Percentiles rank a stretch among this genome's conserved stretches.
phyloP scores from a whole-genome alignment of 2,113 vertebrate genomes.

The Pavo muticus region DNA sequence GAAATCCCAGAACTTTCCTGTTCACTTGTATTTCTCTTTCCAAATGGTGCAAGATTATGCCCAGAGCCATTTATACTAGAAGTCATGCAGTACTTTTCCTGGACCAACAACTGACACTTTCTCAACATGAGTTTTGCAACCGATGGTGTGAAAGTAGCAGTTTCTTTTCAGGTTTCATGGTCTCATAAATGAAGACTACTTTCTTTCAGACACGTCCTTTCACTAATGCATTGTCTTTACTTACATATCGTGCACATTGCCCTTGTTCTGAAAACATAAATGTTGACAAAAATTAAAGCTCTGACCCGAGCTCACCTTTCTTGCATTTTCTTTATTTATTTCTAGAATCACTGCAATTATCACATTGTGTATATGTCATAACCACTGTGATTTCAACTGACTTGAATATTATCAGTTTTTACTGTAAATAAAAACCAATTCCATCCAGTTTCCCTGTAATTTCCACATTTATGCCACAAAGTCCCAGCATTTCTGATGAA shows the following conservation, averaged over 20 bases:
- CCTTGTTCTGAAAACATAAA: background rate
- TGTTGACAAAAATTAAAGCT: background rate
- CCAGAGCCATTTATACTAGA: background rate
- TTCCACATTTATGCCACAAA: background rate
- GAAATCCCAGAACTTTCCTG: background rate
- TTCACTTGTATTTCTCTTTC: background rate
- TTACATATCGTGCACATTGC: background rate
- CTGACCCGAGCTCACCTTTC: background rate
- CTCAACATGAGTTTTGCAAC: constrained; percentile 30
- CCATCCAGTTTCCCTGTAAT: background rate
- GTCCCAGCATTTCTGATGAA: background rate
- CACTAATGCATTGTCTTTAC: background rate
- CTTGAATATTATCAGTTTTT: background rate
- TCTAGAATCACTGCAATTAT: background rate
- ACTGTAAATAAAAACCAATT: background rate
- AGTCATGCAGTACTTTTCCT: background rate
- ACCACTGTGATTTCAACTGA: background rate
- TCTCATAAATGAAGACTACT: constrained; percentile 50
- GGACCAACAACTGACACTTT: constrained; percentile 26
- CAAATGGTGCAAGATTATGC: background rate
- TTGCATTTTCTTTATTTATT: background rate
- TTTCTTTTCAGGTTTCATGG: constrained; percentile 65
- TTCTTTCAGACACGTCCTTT: constrained; percentile 46
- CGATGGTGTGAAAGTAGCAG: constrained; percentile 59
- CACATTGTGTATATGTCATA: background rate